Percentiles rank a stretch among this genome's conserved stretches.
Conservation (phyloP, 1,140 invertebrate species). For the Cephus cinctus region DNA sequence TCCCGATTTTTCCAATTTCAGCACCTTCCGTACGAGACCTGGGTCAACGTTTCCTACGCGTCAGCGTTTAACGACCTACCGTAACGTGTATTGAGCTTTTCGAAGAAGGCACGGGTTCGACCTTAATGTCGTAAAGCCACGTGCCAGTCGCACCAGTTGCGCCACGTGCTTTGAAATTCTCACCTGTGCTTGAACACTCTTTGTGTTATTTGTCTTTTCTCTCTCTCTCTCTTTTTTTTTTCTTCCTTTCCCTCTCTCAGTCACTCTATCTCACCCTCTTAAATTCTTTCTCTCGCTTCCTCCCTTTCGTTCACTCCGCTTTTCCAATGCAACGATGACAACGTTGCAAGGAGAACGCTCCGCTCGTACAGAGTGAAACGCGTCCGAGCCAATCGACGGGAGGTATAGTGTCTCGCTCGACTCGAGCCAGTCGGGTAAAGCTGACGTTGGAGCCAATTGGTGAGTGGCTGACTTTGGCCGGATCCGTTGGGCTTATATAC, state of each 20-base stretch:
- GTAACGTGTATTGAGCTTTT: no score
- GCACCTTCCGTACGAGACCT: no score
- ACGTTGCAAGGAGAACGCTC: no score
- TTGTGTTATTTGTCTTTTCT: neutral
- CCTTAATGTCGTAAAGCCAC: neutral
- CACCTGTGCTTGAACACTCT: neutral
- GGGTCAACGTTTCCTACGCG: neutral
- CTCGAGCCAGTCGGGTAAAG: no score
- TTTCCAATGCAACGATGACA: no score
- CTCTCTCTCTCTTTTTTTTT: neutral
- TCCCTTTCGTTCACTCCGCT: no score
- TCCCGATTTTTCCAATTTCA: no score
- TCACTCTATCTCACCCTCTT: neutral
- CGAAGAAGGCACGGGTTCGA: neutral
- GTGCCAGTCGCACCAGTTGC: neutral
- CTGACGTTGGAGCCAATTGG: constrained; percentile 36
- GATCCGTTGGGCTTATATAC: constrained; percentile 37
- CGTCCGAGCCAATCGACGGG: no score
- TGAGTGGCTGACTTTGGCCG: constrained; percentile 38
- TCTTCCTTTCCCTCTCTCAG: neutral
- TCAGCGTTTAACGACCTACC: neutral
- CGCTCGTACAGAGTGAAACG: no score
- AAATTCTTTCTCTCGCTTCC: no score
- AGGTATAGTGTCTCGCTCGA: neutral
- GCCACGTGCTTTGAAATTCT: neutral